Base-by-base conservation (phyloP, 2,797 vertebrate genomes). In the Cottoperca gobio region DNA sequence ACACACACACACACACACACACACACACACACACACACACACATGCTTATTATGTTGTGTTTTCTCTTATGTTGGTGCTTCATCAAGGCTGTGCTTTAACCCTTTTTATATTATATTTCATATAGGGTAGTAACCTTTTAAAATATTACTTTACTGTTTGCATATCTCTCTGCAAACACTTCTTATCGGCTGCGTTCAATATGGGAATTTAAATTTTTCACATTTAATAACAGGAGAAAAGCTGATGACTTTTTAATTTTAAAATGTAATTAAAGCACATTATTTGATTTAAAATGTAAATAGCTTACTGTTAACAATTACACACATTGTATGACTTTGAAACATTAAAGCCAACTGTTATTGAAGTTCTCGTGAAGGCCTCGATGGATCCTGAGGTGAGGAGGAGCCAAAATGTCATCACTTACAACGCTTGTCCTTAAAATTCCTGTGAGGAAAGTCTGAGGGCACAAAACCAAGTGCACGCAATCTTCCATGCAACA, bases 401-500 rank as follows among this genome's bases (percentile, higher is more conserved):
- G 79, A 73, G 4, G 69, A 77, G 67, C 39, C 48, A n/a, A 31
- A 55, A 63, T 83, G 52, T 80, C 84, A 59, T 73, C 81, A 46
- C 85, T 40, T 65, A 19, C 61, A 43, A 8, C 1, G 62, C 33
- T n/a, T 53, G 60, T 77, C 79, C 65, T 70, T 60, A 67, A 82
- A 76, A 78, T 83, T 82, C 78, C 81, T 77, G 24, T 2, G 52
- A 54, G 37, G 35, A 55, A 66, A 79, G 19, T 52, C 37, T 40
- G 53, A 28, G 14, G 48, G 40, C 66, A 48, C 31, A 43, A 37
- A 60, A 48, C 23, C 26, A 24, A 28, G 58, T 50, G 61, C 39
- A 46, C 66, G 62, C 60, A 73, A 35, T 72, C 42, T 17, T 91
- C 53, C 43, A 88, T 79, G 88, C 91, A 94, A 63, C 64, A 60